A percentile compares a stretch with the other conserved stretches of the same genome.
Evolutionary conservation across 2,797 vertebrate genomes (phyloP).

Genomic region (Hoplostethus atlanticus): DNA sequence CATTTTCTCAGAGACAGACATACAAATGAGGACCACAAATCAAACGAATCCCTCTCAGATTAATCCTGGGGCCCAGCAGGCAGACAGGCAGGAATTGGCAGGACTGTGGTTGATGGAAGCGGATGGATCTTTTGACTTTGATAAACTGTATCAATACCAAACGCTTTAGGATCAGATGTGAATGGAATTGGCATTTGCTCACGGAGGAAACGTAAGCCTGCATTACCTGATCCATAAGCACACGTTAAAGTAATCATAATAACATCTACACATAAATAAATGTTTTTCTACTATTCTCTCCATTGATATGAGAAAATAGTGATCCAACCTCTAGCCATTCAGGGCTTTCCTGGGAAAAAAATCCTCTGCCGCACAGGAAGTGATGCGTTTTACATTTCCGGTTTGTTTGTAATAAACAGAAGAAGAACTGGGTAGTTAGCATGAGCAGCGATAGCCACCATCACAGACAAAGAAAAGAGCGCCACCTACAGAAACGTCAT

Average conservation of each 20-base stretch:
- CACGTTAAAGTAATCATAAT: background rate
- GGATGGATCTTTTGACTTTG: constrained; percentile 76
- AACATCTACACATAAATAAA: no score
- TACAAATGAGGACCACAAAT: constrained; percentile 83
- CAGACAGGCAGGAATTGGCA: constrained; percentile 67
- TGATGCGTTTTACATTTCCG: no score
- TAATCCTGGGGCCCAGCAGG: constrained; percentile 69
- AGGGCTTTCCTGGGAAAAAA: no score
- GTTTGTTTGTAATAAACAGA: no score
- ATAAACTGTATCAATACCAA: constrained; percentile 79
- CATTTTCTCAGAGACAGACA: constrained; percentile 85
- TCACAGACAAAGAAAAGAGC: no score
- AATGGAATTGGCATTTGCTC: constrained; percentile 62
- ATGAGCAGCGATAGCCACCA: no score
- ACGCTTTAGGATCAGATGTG: constrained; percentile 74
- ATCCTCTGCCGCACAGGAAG: no score
- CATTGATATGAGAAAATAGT: no score
- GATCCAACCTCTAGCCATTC: no score
- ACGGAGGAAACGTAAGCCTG: constrained; percentile 1
- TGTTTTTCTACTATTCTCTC: no score
- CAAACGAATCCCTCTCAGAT: constrained; percentile 77
- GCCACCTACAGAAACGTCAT: no score
- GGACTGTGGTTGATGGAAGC: constrained; percentile 67
- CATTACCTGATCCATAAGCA: constrained; percentile 33
- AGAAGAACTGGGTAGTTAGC: no score